Base-by-base conservation (phyloP, 2,797 vertebrate species). In the Thalassophryne amazonica region DNA sequence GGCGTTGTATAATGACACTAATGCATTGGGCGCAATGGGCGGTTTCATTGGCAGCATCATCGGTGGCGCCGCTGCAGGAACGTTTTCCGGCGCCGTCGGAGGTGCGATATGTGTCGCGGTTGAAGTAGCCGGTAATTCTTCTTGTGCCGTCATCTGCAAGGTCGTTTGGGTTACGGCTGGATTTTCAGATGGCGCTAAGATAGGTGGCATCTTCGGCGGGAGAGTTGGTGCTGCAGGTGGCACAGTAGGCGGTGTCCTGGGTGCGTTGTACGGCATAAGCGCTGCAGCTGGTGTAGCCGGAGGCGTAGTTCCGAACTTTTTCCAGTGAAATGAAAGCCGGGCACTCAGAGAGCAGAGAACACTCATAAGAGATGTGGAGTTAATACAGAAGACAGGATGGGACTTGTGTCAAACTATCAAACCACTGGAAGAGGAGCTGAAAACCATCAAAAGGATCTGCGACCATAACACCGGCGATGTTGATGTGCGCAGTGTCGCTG, bases 221-320 rank as follows among this genome's bases (percentile, higher is more conserved):
- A 6, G 0, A 0, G 17, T 64, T 1, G 64, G 66, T 0, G 39
- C 23, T 4, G 24, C 6, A 2, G 65, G 50, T 0, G 61, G 54
- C 0, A 43, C 42, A 0, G 0, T 20, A 1, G 69, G 69, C 0
- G 59, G 55, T 0, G 66, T n/a, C 2, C n/a, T 55, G 0, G 74
- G 66, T 0, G 48, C 38, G 0, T 1, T 37, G 1, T 7, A 0
- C 0, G 47, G 29, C 1, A 18, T 18, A 0, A 9, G 3, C 1
- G 1, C 31, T 1, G 4, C 31, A 1, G 18, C 11, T 6, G 3
- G 0, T 46, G 0, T 48, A 2, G 3, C 14, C 0, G n/a, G 52
- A 7, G 1, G 1, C 0, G 0, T 19, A 4, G 2, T 7, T 0
- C 7, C 5, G 27, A 0, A 3, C 12, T 6, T 6, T 3, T 0